Evolutionary conservation across 2,113 vertebrate genomes (phyloP).

Genomic region (Eurystomus gularis): DNA sequence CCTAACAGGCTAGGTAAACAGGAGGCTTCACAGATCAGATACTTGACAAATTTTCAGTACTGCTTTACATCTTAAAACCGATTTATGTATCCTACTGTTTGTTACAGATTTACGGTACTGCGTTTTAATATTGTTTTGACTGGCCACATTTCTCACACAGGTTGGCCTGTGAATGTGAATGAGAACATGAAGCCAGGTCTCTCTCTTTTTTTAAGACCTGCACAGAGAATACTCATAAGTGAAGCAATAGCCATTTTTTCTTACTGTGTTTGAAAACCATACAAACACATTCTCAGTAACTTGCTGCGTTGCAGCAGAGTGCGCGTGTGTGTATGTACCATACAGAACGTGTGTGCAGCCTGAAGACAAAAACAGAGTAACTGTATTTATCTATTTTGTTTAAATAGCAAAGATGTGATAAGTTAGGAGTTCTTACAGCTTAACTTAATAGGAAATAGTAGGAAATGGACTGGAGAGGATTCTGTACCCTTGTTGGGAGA

Average conservation of each 20-base stretch:
- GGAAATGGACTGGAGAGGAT: neutral
- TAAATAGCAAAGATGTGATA: neutral
- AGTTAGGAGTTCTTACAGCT: neutral
- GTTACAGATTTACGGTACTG: neutral
- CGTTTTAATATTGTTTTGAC: neutral
- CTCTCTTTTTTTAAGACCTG: neutral
- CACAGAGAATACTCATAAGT: neutral
- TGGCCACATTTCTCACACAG: neutral
- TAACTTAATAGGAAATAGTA: neutral
- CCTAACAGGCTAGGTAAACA: neutral
- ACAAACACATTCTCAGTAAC: neutral
- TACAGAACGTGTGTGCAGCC: neutral
- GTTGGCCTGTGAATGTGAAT: neutral
- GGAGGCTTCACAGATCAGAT: neutral
- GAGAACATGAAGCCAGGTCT: neutral
- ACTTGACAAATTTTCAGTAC: neutral
- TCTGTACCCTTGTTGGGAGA: neutral
- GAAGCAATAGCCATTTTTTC: neutral
- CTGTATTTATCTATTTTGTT: neutral
- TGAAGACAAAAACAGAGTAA: neutral
- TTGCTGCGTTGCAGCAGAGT: neutral
- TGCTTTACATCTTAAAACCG: neutral
- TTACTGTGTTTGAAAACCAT: neutral
- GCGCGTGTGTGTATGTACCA: neutral
- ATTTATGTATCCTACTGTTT: neutral